These are phyloP conservation scores for Drosophila suboccidentalis DNA, from an alignment of 2,888 invertebrate genomes.

Conservation along the genomic window DNA sequence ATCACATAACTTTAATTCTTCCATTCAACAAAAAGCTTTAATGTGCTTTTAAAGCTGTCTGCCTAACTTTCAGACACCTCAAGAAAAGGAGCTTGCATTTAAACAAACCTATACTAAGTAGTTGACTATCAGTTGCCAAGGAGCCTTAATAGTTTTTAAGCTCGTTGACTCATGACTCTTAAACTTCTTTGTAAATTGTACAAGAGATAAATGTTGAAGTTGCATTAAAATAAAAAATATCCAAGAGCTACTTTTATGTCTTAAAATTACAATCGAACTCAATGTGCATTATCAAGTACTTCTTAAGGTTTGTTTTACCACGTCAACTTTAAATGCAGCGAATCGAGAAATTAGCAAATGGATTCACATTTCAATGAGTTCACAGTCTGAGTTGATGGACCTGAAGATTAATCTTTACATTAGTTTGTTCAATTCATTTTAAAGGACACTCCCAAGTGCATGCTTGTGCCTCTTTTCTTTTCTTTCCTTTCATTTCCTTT, in stretches of 20 bases:
- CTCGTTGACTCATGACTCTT: background rate
- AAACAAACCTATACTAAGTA: background rate
- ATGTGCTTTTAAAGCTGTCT: background rate
- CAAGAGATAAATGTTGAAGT: background rate
- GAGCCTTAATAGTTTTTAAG: background rate
- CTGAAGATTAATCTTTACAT: slow-evolving; percentile 7
- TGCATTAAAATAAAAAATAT: background rate
- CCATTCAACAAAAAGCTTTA: background rate
- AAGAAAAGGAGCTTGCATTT: background rate
- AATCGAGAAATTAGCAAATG: background rate
- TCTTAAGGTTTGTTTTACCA: background rate
- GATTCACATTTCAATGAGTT: background rate
- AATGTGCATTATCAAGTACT: background rate
- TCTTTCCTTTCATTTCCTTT: background rate
- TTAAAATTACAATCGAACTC: background rate
- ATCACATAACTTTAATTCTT: too few relatives aligned
- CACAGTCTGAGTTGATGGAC: background rate
- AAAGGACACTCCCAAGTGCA: slow-evolving; percentile 16
- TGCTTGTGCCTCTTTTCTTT: background rate
- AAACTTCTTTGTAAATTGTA: background rate
- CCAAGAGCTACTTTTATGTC: background rate
- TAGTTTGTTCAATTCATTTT: slow-evolving; percentile 7
- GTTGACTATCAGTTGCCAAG: background rate
- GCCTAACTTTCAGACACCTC: too few relatives aligned
- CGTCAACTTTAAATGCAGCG: background rate